Percentiles rank a stretch among this genome's conserved stretches.
These are phyloP conservation scores for Desmodus rotundus DNA, from an alignment of 2,113 vertebrate genomes.

Conservation along the genomic window DNA sequence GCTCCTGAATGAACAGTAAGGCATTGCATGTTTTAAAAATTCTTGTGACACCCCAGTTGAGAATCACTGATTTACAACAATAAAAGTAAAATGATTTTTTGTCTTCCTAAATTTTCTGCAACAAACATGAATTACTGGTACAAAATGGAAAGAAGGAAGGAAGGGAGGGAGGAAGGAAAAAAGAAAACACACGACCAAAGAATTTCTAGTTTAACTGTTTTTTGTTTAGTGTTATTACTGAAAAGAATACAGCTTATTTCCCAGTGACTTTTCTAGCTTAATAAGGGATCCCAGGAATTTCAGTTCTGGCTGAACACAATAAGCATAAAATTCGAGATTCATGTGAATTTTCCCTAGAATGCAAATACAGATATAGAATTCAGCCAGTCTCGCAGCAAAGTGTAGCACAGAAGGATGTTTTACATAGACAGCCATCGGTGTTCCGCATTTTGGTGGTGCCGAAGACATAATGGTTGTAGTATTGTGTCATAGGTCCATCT, in stretches of 20 bases:
- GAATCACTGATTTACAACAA: neutral
- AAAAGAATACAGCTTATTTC: neutral
- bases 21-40: neutral
- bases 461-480: neutral
- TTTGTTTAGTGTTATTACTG: constrained; percentile 18
- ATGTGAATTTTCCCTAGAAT: neutral
- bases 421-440: neutral
- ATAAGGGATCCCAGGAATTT: constrained; percentile 20
- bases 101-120: neutral
- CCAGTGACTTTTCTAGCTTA: constrained; percentile 1
- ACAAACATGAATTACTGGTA: neutral
- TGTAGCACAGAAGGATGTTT: neutral
- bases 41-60: neutral
- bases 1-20: neutral
- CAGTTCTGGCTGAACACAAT: constrained; percentile 1
- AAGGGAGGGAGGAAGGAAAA: neutral
- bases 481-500: neutral
- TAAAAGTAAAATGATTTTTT: neutral
- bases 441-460: neutral
- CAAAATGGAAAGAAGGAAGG: neutral
- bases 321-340: neutral
- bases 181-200: neutral
- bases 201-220: neutral
- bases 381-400: neutral
- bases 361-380: neutral